A percentile compares a stretch with the other conserved stretches of the same genome.
phyloP scores from a whole-genome alignment of 2,113 vertebrate species.

The Podilymbus podiceps region DNA sequence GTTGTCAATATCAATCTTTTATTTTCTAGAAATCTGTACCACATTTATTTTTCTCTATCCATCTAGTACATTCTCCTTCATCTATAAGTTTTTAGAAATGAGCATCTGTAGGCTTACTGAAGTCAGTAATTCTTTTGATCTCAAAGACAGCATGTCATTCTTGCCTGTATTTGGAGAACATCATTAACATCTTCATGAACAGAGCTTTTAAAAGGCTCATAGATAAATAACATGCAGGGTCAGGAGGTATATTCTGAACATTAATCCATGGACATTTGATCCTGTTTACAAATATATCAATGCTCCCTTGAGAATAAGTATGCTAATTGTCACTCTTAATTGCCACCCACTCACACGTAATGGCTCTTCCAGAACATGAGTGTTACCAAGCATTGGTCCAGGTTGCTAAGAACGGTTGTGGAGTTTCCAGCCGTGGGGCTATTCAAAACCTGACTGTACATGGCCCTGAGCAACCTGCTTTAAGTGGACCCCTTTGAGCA shows the following conservation, averaged over 20 bases:
- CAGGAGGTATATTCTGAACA: background rate
- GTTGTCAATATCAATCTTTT: background rate
- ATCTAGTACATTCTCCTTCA: background rate
- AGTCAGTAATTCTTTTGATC: background rate
- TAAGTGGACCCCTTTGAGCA: background rate
- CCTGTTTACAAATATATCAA: background rate
- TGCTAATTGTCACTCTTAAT: background rate
- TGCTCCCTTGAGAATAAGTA: background rate
- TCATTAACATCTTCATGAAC: background rate
- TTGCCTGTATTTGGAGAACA: background rate
- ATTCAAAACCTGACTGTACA: background rate
- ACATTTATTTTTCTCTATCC: background rate
- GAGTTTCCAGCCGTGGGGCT: background rate
- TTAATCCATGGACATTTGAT: background rate
- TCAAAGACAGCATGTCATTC: background rate
- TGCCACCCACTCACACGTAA: background rate
- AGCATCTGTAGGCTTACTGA: background rate
- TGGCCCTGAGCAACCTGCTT: background rate
- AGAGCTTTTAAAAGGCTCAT: background rate
- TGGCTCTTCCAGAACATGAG: background rate
- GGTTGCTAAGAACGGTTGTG: background rate
- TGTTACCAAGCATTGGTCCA: background rate
- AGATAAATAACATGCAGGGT: background rate
- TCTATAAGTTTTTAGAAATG: background rate
- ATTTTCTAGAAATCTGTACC: background rate